Conservation (phyloP, 2,888 invertebrate species). For the Philereme transversata region DNA sequence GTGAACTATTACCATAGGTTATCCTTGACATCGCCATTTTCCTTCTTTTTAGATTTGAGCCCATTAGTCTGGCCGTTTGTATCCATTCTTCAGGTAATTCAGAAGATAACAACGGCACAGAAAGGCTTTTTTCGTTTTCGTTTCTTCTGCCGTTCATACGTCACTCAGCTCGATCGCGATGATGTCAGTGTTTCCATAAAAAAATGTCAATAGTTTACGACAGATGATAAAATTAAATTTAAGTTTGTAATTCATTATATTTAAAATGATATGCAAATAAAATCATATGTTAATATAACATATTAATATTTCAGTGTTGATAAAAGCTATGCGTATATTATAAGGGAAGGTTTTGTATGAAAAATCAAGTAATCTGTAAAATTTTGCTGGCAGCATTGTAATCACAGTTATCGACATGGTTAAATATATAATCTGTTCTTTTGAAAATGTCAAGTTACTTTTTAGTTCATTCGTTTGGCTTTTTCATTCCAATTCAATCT, state of each 20-base stretch:
- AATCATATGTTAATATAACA: background rate
- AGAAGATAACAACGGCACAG: conserved; percentile 84
- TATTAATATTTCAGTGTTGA: background rate
- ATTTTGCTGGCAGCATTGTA: background rate
- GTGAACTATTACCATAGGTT: conserved; percentile 86
- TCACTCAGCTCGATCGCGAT: conserved; percentile 50
- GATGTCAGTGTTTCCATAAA: background rate
- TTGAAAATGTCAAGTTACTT: too few species aligned
- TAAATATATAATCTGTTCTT: too few species aligned
- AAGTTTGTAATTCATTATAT: background rate
- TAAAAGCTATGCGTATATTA: background rate
- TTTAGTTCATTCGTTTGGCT: too few species aligned
- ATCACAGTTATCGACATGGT: too few species aligned
- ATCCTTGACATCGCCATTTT: conserved; percentile 85
- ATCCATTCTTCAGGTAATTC: conserved; percentile 82
- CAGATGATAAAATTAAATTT: background rate
- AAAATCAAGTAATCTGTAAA: background rate
- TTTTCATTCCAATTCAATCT: too few species aligned
- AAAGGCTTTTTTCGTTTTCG: conserved; percentile 82
- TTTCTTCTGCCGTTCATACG: conserved; percentile 82
- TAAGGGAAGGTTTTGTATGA: background rate
- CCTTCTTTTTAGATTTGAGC: conserved; percentile 85
- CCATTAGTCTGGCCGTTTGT: conserved; percentile 84
- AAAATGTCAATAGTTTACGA: background rate
- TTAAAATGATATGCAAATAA: background rate